These are phyloP conservation scores for Neosalanx taihuensis DNA, from an alignment of 2,797 vertebrate species.

Conservation along the genomic window DNA sequence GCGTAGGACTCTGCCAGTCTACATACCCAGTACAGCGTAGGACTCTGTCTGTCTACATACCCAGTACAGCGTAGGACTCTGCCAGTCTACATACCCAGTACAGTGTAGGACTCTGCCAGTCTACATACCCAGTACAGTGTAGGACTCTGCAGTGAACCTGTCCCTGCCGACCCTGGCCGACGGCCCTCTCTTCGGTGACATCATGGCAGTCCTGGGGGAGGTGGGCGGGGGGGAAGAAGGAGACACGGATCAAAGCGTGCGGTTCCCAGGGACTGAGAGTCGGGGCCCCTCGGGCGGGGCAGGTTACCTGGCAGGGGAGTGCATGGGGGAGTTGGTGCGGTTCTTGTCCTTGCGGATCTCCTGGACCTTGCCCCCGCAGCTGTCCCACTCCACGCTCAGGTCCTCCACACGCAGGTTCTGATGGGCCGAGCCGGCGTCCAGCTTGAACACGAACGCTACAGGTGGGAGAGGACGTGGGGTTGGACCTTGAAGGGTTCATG, in stretches of 20 bases:
- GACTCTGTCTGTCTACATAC: too few relatives aligned
- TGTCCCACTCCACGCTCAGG: slow-evolving; percentile 92
- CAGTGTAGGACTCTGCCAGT: too few relatives aligned
- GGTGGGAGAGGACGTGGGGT: slow-evolving; percentile 4
- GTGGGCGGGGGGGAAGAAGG: neutral
- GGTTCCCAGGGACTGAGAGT: neutral
- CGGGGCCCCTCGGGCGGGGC: neutral
- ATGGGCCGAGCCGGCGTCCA: slow-evolving; percentile 86
- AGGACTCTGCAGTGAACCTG: slow-evolving; percentile 92
- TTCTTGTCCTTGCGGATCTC: slow-evolving; percentile 93
- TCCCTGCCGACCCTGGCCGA: slow-evolving; percentile 83
- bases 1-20: too few relatives aligned
- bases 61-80: too few relatives aligned
- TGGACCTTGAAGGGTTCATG: too few relatives aligned
- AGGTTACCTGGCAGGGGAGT: slow-evolving; percentile 91
- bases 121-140: slow-evolving; percentile 89
- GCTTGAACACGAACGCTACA: slow-evolving; percentile 88
- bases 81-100: too few relatives aligned
- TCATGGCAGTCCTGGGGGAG: slow-evolving; percentile 76
- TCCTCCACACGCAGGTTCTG: slow-evolving; percentile 95
- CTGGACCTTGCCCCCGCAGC: slow-evolving; percentile 89
- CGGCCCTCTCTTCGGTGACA: slow-evolving; percentile 89
- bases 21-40: too few relatives aligned
- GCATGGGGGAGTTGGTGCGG: slow-evolving; percentile 86
- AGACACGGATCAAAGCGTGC: neutral